A percentile compares a stretch with the other conserved stretches of the same genome.
Conservation (phyloP, 2,797 vertebrate species). For the Antrozous pallidus region DNA sequence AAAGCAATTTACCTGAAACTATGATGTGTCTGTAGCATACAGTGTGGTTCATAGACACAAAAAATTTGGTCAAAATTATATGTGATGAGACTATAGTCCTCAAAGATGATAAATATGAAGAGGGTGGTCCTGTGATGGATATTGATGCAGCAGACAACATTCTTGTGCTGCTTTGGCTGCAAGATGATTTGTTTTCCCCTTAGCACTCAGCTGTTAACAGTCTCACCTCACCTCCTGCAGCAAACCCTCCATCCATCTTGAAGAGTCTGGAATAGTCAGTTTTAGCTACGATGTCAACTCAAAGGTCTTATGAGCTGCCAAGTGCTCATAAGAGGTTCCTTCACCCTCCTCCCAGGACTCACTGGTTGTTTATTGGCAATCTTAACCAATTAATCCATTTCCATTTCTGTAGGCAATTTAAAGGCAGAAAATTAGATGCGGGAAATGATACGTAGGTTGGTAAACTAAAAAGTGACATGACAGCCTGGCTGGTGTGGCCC, state of each 20-base stretch:
- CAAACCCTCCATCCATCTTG: background rate
- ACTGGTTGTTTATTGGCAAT: background rate
- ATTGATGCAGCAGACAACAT: accelerated
- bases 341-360: background rate
- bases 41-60: background rate
- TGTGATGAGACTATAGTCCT: background rate
- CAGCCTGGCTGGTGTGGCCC: background rate
- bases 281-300: background rate
- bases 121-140: accelerated
- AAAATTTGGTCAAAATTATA: background rate
- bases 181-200: background rate
- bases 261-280: background rate
- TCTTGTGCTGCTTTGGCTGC: background rate
- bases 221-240: background rate
- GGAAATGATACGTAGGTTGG: background rate
- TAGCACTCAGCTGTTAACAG: background rate
- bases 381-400: background rate
- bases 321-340: background rate
- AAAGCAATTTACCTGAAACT: background rate
- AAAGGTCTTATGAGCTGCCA: background rate
- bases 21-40: background rate
- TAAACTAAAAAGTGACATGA: background rate
- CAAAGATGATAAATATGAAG: background rate
- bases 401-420: background rate
- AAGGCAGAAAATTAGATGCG: background rate